Conservation (phyloP, 2,113 vertebrate genomes). For the Colius striatus region DNA sequence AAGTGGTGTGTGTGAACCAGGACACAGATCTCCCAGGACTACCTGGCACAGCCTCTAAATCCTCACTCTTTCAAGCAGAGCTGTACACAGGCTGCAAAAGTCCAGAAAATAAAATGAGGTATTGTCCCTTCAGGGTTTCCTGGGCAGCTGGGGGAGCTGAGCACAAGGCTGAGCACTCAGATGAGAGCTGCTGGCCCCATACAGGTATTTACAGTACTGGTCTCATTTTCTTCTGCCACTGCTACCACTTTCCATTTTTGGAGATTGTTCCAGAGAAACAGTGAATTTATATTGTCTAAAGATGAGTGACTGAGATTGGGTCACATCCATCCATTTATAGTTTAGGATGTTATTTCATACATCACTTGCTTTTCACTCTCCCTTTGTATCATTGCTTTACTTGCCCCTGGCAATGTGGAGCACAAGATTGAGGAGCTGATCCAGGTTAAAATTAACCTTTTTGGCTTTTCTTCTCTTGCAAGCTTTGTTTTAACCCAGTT, state of each 20-base stretch:
- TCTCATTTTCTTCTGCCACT: background rate
- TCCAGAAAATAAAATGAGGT: background rate
- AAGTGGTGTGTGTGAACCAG: background rate
- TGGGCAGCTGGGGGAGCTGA: background rate
- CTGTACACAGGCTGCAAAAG: background rate
- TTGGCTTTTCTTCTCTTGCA: background rate
- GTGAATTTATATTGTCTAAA: background rate
- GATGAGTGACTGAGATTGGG: background rate
- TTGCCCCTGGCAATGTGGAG: background rate
- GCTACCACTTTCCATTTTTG: background rate
- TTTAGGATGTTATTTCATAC: background rate
- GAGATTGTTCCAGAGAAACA: background rate
- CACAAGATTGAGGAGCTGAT: background rate
- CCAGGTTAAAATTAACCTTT: background rate
- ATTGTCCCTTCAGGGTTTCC: background rate
- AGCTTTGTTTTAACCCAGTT: background rate
- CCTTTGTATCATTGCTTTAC: background rate
- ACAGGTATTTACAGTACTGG: no score
- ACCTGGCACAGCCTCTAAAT: background rate
- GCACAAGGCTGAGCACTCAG: fast-evolving
- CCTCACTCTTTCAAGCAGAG: background rate
- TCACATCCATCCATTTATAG: background rate
- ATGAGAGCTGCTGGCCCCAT: fast-evolving
- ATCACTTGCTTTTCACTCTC: background rate
- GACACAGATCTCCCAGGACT: background rate